Base-by-base conservation (phyloP, 1,140 invertebrate species). In the Eumaeus atala region DNA sequence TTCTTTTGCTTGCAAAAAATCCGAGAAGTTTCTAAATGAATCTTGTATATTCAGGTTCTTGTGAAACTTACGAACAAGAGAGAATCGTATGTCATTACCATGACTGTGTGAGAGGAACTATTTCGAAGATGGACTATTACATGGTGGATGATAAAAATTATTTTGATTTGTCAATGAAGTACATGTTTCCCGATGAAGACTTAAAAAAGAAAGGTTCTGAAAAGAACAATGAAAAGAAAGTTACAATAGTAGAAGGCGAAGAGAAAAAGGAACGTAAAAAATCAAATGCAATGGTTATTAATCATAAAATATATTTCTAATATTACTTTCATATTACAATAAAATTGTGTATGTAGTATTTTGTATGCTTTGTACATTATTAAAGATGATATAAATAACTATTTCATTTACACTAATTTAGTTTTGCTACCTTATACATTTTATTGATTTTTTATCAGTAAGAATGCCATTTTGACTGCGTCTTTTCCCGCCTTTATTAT, bases 11-110 rank as follows among this genome's bases (percentile, higher is more conserved):
- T n/a, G n/a, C n/a, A n/a, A n/a, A n/a, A n/a, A n/a, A n/a, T n/a
- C n/a, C n/a, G n/a, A n/a, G n/a, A n/a, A n/a, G n/a, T n/a, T n/a
- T 6, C 21, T 28, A 6, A 3, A 28, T 28, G 6, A 28, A 12
- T 40, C 10, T 34, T 9, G 17, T 33, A 14, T 50, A 73, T 69
- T 8, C 90, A 54, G 90, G 91, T 50, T 92, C 92, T 9, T 89
- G 93, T 34, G 92, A 94, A 70, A 93, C 92, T 0, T 78, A 87
- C 28, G 88, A 89, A 55, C 92, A 93, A 74, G 92, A 92, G 74
- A 87, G 89, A 62, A 85, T 88, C 8, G 90, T 93, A 3, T 78
- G 88, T 37, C 74, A 87, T 49, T 93, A 91, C 74, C 85, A 91
- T 60, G 90, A 91, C 63, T 89, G 88, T 61, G 62, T 92, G 6